Conservation (phyloP, 2,888 invertebrate species). For the Mythimna vitellina region DNA sequence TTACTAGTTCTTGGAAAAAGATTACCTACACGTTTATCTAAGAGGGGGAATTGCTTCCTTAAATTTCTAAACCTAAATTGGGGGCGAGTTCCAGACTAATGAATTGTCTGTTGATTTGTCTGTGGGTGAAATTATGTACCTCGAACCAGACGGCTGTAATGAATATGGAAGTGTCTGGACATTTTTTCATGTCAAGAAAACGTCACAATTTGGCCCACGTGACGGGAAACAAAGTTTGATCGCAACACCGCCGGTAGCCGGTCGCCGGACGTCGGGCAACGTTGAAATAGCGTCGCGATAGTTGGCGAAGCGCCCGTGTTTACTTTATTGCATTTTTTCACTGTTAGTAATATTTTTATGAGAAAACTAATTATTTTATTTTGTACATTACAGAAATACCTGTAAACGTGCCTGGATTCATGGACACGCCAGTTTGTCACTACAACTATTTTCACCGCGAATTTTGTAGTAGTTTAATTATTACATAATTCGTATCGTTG, state of each 20-base stretch:
- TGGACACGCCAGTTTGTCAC: conserved; percentile 35
- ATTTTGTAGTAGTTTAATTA: not conserved
- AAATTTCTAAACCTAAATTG: conserved; percentile 18
- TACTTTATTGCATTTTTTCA: conserved; percentile 81
- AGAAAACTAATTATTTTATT: conserved; percentile 72
- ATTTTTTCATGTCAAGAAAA: conserved; percentile 49
- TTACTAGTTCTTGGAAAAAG: not conserved
- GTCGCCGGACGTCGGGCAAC: conserved; percentile 72
- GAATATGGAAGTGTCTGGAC: conserved; percentile 33
- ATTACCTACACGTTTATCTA: not conserved
- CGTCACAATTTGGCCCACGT: conserved; percentile 54
- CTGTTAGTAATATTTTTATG: conserved; percentile 74
- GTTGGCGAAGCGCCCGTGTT: conserved; percentile 82
- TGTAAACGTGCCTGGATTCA: conserved; percentile 54
- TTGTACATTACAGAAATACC: conserved; percentile 67
- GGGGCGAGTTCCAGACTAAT: conserved; percentile 27
- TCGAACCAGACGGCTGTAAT: conserved; percentile 30
- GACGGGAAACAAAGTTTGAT: conserved; percentile 69
- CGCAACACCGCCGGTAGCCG: conserved; percentile 44
- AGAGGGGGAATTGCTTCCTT: not conserved
- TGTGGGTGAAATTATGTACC: conserved; percentile 34
- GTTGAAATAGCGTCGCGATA: conserved; percentile 82
- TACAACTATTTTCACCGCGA: conserved; percentile 18
- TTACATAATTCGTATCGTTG: not conserved
- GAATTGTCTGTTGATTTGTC: conserved; percentile 10